Conservation (phyloP, 2,888 invertebrate genomes). For the Trichacis sp. region DNA sequence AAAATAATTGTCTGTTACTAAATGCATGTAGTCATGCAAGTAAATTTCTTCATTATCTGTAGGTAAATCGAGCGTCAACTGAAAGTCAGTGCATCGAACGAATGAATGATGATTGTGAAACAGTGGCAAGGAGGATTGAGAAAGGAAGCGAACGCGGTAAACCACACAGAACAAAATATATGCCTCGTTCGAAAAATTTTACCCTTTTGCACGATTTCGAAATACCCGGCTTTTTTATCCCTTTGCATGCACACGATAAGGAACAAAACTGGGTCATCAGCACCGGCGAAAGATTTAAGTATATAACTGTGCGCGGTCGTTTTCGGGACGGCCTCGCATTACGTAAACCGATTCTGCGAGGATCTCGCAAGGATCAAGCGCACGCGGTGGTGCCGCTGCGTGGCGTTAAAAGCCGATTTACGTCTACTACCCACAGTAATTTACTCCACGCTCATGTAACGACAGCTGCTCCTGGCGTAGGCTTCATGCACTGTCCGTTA, state of each 20-base stretch:
- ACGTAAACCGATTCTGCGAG: slow-evolving; percentile 50
- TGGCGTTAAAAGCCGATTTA: slow-evolving; percentile 54
- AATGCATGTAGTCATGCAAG: neutral
- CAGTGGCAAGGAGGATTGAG: no score
- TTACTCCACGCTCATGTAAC: slow-evolving; percentile 45
- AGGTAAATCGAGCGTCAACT: no score
- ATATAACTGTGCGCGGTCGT: slow-evolving; percentile 51
- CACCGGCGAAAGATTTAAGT: slow-evolving; percentile 52
- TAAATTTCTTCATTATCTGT: slow-evolving; percentile 5
- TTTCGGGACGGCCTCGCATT: slow-evolving; percentile 54
- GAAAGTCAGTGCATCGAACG: no score
- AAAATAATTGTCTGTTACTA: slow-evolving; percentile 1
- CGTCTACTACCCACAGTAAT: slow-evolving; percentile 46
- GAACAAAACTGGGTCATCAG: slow-evolving; percentile 51
- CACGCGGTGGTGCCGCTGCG: slow-evolving; percentile 32
- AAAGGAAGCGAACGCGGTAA: no score
- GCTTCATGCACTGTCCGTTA: slow-evolving; percentile 28
- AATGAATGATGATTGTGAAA: no score
- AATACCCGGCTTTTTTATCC: neutral
- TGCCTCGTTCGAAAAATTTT: neutral
- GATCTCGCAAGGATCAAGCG: slow-evolving; percentile 30
- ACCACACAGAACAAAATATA: neutral
- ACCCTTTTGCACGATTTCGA: neutral
- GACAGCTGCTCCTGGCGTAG: slow-evolving; percentile 41
- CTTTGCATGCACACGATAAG: neutral